Evolutionary conservation across 2,888 invertebrate species (phyloP).

Genomic region (Heteromurus nitidus): DNA sequence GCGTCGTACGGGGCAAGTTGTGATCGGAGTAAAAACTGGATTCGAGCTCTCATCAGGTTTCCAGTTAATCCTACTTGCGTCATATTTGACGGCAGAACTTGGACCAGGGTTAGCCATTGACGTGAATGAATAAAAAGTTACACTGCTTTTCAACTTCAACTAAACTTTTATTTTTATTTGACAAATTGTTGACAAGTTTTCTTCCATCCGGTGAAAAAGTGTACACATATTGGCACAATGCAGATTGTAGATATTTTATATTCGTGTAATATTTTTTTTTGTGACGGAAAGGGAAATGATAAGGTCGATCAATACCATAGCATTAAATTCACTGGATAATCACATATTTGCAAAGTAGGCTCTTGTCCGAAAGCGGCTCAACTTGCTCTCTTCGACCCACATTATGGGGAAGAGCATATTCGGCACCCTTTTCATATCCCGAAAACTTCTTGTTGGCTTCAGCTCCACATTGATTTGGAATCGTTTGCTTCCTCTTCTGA

Average conservation of each 20-base stretch:
- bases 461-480: conserved; percentile 66
- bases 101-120: background rate
- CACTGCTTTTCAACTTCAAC: no score
- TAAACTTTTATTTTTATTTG: no score
- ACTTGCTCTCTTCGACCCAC: conserved; percentile 67
- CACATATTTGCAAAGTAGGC: conserved; percentile 29
- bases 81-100: background rate
- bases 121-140: no score
- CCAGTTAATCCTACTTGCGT: background rate
- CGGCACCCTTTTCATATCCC: conserved; percentile 56
- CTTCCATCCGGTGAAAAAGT: no score
- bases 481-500: conserved; percentile 53
- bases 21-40: background rate
- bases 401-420: conserved; percentile 60
- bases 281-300: no score
- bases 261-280: no score
- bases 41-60: no score
- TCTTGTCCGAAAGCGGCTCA: conserved; percentile 42
- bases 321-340: background rate
- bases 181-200: no score
- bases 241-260: no score
- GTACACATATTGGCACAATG: no score
- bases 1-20: background rate
- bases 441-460: conserved; percentile 43
- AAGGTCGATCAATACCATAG: background rate